phyloP scores from a whole-genome alignment of 1,140 invertebrate genomes.

The Hylyphantes graminicola region DNA sequence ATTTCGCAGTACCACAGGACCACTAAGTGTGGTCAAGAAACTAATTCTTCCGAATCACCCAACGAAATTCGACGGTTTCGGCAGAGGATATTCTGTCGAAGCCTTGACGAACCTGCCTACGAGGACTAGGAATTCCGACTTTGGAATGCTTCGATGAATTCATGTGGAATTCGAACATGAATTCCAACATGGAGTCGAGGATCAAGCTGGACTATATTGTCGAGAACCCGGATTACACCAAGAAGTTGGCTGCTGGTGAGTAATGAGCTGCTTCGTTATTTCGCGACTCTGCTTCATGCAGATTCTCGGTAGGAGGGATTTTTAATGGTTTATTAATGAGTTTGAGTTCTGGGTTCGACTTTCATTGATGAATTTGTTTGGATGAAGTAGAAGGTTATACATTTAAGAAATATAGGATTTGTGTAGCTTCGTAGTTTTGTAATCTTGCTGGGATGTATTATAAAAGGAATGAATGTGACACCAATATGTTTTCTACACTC shows the following conservation, averaged over 20 bases:
- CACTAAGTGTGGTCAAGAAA: not conserved
- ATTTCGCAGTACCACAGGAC: too few species aligned
- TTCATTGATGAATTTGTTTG: too few species aligned
- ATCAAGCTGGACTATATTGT: constrained; percentile 70
- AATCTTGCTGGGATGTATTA: too few species aligned
- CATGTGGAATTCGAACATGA: constrained; percentile 64
- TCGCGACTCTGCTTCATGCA: constrained; percentile 1
- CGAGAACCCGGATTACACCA: constrained; percentile 67
- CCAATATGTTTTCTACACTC: too few species aligned
- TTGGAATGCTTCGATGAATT: constrained; percentile 22
- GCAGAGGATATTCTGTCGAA: not conserved
- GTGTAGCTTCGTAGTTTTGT: too few species aligned
- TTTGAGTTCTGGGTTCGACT: too few species aligned
- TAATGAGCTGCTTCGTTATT: constrained; percentile 39
- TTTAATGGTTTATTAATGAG: not conserved
- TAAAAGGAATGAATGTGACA: too few species aligned
- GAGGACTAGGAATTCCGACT: constrained; percentile 12
- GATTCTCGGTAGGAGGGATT: not conserved
- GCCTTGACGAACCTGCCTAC: constrained; percentile 17
- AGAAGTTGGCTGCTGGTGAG: constrained; percentile 69
- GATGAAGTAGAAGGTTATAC: too few species aligned
- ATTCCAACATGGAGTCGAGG: constrained; percentile 68
- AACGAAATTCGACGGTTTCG: not conserved
- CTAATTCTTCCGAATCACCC: not conserved
- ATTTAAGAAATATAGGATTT: too few species aligned